phyloP scores from a whole-genome alignment of 2,888 invertebrate genomes.

The Zaprionus lineosus region DNA sequence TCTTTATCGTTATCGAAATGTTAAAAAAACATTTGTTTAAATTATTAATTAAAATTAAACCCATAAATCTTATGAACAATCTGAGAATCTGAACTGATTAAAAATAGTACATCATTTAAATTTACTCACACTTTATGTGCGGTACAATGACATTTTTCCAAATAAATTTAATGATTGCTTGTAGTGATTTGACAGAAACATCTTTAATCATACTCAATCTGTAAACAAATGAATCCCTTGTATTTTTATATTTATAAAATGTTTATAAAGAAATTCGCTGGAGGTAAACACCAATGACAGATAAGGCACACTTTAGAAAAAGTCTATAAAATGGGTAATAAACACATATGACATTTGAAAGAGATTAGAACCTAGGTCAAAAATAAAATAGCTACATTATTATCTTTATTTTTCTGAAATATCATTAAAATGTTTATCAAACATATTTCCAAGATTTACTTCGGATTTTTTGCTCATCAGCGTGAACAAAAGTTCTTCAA shows the following conservation, averaged over 20 bases:
- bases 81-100: slow-evolving; percentile 50
- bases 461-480: slow-evolving; percentile 3
- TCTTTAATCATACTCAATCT: slow-evolving; percentile 7
- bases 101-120: slow-evolving; percentile 40
- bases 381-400: too few relatives aligned
- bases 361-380: too few relatives aligned
- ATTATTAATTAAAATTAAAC: too few relatives aligned
- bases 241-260: slow-evolving; percentile 25
- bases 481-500: slow-evolving; percentile 9
- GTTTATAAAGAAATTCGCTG: slow-evolving; percentile 58
- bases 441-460: slow-evolving; percentile 35
- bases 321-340: too few relatives aligned
- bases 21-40: too few relatives aligned
- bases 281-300: slow-evolving; percentile 10
- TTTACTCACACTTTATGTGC: slow-evolving; percentile 1
- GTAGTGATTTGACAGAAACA: too few relatives aligned
- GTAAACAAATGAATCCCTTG: background rate
- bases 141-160: slow-evolving; percentile 49
- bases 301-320: too few relatives aligned
- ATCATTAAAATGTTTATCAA: slow-evolving; percentile 10
- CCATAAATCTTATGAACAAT: slow-evolving; percentile 35
- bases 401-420: background rate
- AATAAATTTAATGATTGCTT: slow-evolving; percentile 23
- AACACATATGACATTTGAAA: too few relatives aligned
- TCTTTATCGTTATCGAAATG: too few relatives aligned